These are phyloP conservation scores for Strix aluco DNA, from an alignment of 2,113 vertebrate species.

Conservation along the genomic window DNA sequence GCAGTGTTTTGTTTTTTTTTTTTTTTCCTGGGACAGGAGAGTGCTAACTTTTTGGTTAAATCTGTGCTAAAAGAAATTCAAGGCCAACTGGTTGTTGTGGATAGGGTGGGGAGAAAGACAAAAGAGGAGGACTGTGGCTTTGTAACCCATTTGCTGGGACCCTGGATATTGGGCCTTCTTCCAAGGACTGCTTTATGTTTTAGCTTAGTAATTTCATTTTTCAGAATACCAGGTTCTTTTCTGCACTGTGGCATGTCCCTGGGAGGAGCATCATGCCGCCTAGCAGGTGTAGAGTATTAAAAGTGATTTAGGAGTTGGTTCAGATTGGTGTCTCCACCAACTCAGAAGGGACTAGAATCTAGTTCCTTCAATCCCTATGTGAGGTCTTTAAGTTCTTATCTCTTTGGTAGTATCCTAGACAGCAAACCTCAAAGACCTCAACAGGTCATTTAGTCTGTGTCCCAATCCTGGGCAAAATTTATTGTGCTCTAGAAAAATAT, in stretches of 20 bases:
- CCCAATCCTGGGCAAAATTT: not conserved
- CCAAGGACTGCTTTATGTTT: not conserved
- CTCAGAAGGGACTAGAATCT: rapidly evolving
- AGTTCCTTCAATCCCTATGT: not conserved
- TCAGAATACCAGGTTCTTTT: not conserved
- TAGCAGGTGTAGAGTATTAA: not conserved
- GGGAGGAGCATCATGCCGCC: not conserved
- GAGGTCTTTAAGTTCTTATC: not conserved
- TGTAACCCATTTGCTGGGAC: not conserved
- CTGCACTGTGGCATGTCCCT: not conserved
- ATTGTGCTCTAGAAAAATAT: not conserved
- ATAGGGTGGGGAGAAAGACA: not conserved
- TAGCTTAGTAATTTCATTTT: not conserved
- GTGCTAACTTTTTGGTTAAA: not conserved
- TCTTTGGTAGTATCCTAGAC: not conserved
- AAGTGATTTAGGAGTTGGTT: not conserved
- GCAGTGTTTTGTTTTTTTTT: too few relatives aligned
- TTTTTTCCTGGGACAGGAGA: not conserved
- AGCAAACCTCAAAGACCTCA: not conserved
- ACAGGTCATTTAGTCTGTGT: not conserved
- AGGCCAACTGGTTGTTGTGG: not conserved
- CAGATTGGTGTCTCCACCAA: not conserved
- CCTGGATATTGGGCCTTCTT: not conserved
- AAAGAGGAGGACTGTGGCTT: not conserved
- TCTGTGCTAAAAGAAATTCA: not conserved